A percentile compares a stretch with the other conserved stretches of the same genome.
Evolutionary conservation across 2,113 vertebrate species (phyloP).

Genomic region (Oostethus manadensis): DNA sequence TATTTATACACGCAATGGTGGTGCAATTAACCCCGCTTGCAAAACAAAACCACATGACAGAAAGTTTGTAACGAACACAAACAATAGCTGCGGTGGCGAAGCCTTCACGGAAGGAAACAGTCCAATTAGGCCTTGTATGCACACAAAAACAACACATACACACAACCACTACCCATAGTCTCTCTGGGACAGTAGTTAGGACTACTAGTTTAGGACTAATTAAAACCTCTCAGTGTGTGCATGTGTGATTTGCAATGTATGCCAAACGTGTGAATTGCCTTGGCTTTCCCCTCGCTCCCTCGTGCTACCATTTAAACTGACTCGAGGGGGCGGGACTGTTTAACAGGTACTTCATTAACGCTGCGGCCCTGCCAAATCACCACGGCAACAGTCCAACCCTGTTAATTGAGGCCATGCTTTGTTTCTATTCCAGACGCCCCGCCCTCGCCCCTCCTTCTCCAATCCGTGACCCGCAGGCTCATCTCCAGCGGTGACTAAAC

Average conservation of each 20-base stretch:
- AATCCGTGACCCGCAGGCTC: slow-evolving; percentile 65
- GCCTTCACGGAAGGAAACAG: slow-evolving; percentile 64
- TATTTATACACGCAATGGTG: slow-evolving; percentile 44
- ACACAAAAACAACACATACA: slow-evolving; percentile 6
- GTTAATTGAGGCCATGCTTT: slow-evolving; percentile 76
- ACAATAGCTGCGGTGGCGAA: slow-evolving; percentile 59
- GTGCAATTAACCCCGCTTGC: slow-evolving; percentile 68
- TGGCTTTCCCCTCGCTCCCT: slow-evolving; percentile 34
- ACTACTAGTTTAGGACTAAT: slow-evolving; percentile 75
- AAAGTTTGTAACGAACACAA: slow-evolving; percentile 58
- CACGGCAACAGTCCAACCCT: slow-evolving; percentile 66
- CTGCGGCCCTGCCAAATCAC: slow-evolving; percentile 66
- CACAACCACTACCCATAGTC: slow-evolving; percentile 52
- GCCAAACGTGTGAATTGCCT: slow-evolving; percentile 29
- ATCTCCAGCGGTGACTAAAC: slow-evolving; percentile 61
- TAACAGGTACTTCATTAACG: slow-evolving; percentile 82
- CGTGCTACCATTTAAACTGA: slow-evolving; percentile 68
- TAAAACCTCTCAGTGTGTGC: slow-evolving; percentile 60
- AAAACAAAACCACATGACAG: slow-evolving; percentile 65
- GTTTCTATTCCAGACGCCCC: slow-evolving; percentile 65
- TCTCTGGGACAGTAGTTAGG: slow-evolving; percentile 63
- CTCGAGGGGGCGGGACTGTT: slow-evolving; percentile 71
- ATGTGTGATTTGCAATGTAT: slow-evolving; percentile 4
- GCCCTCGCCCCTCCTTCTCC: slow-evolving; percentile 58
- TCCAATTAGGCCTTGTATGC: slow-evolving; percentile 68